These are phyloP conservation scores for Haplochromis vanheusdeni DNA, from an alignment of 2,113 vertebrate species.

Conservation along the genomic window DNA sequence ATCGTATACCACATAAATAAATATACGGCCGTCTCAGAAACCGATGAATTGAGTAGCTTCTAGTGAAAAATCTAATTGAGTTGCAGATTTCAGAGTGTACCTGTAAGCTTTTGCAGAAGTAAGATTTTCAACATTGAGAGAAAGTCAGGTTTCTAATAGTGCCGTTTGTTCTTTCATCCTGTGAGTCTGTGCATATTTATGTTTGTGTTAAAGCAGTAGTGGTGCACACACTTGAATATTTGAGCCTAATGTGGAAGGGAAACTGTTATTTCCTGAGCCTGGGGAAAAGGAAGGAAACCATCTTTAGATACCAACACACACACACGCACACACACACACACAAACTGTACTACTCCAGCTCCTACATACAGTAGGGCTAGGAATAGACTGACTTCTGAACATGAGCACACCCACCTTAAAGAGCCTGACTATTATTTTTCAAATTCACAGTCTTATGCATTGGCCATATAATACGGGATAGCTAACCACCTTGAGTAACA, in stretches of 20 bases:
- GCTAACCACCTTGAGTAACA: slow-evolving; percentile 40
- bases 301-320: slow-evolving; percentile 40
- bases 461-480: slow-evolving; percentile 25
- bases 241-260: slow-evolving; percentile 4
- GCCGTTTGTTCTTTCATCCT: background rate
- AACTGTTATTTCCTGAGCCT: slow-evolving; percentile 43
- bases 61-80: background rate
- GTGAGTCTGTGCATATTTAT: background rate
- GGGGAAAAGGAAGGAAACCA: slow-evolving; percentile 57
- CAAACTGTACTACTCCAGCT: slow-evolving; percentile 25
- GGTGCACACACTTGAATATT: background rate
- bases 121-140: background rate
- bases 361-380: slow-evolving; percentile 29
- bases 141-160: background rate
- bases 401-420: slow-evolving; percentile 27
- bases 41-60: background rate
- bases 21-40: background rate
- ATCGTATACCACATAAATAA: background rate
- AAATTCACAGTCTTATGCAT: background rate
- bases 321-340: slow-evolving; percentile 26
- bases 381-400: slow-evolving; percentile 39
- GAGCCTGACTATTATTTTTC: slow-evolving; percentile 29
- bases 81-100: background rate
- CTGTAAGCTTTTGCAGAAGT: background rate
- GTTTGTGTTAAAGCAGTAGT: background rate